phyloP scores from a whole-genome alignment of 2,113 vertebrate species.

The Misgurnus anguillicaudatus region DNA sequence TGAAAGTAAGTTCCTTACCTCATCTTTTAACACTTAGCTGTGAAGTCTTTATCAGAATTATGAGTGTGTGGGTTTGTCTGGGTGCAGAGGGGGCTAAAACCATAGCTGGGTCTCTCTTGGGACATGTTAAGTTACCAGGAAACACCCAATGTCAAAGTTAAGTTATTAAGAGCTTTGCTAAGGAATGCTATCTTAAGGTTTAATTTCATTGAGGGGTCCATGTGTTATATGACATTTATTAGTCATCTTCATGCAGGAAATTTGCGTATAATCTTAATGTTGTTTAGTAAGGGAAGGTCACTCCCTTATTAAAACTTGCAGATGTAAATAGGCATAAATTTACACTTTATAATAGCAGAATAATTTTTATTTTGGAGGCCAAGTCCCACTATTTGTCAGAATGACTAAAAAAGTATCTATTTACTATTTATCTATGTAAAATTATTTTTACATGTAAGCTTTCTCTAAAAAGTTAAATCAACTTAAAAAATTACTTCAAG shows the following conservation, averaged over 20 bases:
- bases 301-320: too few relatives aligned
- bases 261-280: too few relatives aligned
- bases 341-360: constrained; percentile 5
- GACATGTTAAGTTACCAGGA: constrained; percentile 38
- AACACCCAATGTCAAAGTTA: constrained; percentile 32
- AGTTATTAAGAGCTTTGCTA: not conserved
- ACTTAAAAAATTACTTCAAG: too few relatives aligned
- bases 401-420: not conserved
- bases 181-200: not conserved
- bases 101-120: constrained; percentile 3
- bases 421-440: not conserved
- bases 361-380: not conserved
- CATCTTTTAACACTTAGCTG: constrained; percentile 45
- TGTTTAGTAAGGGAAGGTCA: too few relatives aligned
- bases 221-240: constrained; percentile 25
- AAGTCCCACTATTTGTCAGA: too few relatives aligned
- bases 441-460: too few relatives aligned
- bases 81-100: constrained; percentile 15
- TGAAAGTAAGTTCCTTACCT: constrained; percentile 35
- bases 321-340: constrained; percentile 5
- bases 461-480: too few relatives aligned
- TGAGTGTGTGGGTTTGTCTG: constrained; percentile 28
- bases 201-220: not conserved
- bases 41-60: constrained; percentile 45
- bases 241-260: too few relatives aligned